Evolutionary conservation across 2,888 invertebrate species (phyloP).

Genomic region (Xanthostigma xanthostigma): DNA sequence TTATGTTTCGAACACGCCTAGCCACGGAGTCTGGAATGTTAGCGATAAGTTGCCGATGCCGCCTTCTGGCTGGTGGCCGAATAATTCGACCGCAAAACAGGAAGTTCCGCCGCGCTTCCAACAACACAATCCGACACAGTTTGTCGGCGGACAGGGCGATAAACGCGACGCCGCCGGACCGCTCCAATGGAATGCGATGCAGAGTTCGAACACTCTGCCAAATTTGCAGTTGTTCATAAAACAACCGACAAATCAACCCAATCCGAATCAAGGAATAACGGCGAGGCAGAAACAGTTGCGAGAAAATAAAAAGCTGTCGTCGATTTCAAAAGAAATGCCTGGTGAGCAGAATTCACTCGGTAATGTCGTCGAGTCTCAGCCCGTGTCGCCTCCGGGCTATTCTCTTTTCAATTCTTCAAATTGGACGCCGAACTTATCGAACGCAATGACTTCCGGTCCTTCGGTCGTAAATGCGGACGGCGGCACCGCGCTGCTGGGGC

Average conservation of each 20-base stretch:
- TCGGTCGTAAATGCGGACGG: neutral
- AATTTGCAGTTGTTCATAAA: slow-evolving; percentile 5
- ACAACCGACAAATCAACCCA: slow-evolving; percentile 8
- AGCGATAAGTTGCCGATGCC: slow-evolving; percentile 13
- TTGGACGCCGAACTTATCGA: slow-evolving; percentile 26
- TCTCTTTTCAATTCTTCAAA: slow-evolving; percentile 28
- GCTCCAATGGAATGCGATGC: slow-evolving; percentile 16
- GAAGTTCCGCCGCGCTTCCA: neutral
- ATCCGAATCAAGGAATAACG: slow-evolving; percentile 18
- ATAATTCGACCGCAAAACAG: slow-evolving; percentile 4
- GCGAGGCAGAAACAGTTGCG: slow-evolving; percentile 28
- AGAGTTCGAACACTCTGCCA: slow-evolving; percentile 4
- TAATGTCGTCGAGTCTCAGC: neutral
- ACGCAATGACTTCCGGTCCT: slow-evolving; percentile 14
- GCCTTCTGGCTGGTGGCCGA: slow-evolving; percentile 15
- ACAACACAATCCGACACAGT: neutral
- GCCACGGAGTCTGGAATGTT: slow-evolving; percentile 9
- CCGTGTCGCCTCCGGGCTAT: slow-evolving; percentile 19
- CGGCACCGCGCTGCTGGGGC: slow-evolving; percentile 14
- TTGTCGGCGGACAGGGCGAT: slow-evolving; percentile 4
- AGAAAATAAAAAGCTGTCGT: slow-evolving; percentile 20
- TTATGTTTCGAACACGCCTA: neutral
- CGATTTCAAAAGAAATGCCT: slow-evolving; percentile 1
- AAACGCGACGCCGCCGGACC: slow-evolving; percentile 18
- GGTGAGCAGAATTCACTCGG: neutral